Evolutionary conservation across 2,888 invertebrate species (phyloP), one percentile per base, ranked within the genome.

Genomic region (Allacma fusca): DNA sequence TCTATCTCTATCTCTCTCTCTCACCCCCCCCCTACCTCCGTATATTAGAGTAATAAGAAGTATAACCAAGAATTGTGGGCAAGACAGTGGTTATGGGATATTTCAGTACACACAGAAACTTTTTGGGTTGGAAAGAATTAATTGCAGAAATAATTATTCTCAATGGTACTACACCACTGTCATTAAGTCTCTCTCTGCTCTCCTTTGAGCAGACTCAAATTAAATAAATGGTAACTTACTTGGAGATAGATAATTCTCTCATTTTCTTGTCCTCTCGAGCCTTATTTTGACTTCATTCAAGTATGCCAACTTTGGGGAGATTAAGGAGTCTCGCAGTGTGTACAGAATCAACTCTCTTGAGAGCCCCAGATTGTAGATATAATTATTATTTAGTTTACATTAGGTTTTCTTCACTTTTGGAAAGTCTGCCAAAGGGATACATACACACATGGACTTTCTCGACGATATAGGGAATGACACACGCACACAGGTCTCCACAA

Each of bases 71-170:
- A 16, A 50, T 19, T 5, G 50, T 50, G 5, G n/a, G 50, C 16
- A 50, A 19, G 16, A 50, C 2, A 50, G n/a, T 16, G 2, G 50
- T 50, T 12, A 50, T 12, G 4, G 1, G 50, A 9, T 19, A 4
- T 50, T 9, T 50, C 16, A 50, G 50, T 50, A 4, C 50, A 50
- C n/a, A 50, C n/a, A 50, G 16, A 75, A 44, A 44, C 13, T 75
- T 75, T 73, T 75, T 65, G 65, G 75, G 75, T 75, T 44, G 75
- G 75, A 75, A 75, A 75, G 13, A 75, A 75, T 75, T 75, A 75
- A 75, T 75, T 65, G 75, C 44, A 65, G 34, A 57, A 59, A 73
- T 44, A 43, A 75, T 75, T 50, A 71, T 57, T 28, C 16, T 71
- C 19, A 23, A 19, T 1, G 62, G 16, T 9, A 40, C 13, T 40